Percentiles rank a stretch among this genome's conserved stretches.
Evolutionary conservation across 2,797 vertebrate species (phyloP).

Genomic region (Lepilemur septentrionalis): DNA sequence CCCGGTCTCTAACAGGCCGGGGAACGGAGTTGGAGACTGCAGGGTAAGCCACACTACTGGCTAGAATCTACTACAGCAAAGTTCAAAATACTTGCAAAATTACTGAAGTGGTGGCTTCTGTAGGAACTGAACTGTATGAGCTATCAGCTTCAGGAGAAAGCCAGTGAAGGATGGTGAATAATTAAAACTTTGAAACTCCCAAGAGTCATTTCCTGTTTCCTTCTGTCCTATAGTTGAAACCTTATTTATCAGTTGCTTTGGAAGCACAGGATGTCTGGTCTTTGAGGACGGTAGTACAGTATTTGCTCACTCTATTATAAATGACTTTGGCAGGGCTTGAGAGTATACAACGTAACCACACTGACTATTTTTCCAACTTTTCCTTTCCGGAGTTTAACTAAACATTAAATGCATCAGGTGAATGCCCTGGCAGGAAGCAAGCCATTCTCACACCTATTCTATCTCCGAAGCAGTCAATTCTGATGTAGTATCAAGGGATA

Average conservation of each 20-base stretch:
- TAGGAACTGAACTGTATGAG: conserved; percentile 7
- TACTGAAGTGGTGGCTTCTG: conserved; percentile 12
- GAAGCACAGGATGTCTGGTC: neutral
- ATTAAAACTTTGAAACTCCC: conserved; percentile 27
- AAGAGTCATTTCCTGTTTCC: conserved; percentile 57
- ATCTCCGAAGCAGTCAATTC: neutral
- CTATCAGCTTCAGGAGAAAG: conserved; percentile 49
- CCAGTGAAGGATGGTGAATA: neutral
- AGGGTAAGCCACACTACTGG: conserved; percentile 6
- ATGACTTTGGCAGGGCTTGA: conserved; percentile 8
- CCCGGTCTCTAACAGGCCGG: accelerated
- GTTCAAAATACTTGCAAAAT: conserved; percentile 63
- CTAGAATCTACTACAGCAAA: conserved; percentile 60
- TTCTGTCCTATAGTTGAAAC: neutral
- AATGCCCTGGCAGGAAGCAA: neutral
- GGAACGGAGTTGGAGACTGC: no score
- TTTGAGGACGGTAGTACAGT: accelerated
- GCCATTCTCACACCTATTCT: neutral
- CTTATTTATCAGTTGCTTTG: neutral
- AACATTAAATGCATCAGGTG: neutral
- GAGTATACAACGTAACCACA: neutral
- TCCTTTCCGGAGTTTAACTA: conserved; percentile 23
- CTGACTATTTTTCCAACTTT: neutral
- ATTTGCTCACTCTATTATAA: neutral
- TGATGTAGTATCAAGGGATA: neutral